Percentiles rank a stretch among this genome's conserved stretches.
Conservation (phyloP, 2,888 invertebrate genomes). For the Argyra leucocephala region DNA sequence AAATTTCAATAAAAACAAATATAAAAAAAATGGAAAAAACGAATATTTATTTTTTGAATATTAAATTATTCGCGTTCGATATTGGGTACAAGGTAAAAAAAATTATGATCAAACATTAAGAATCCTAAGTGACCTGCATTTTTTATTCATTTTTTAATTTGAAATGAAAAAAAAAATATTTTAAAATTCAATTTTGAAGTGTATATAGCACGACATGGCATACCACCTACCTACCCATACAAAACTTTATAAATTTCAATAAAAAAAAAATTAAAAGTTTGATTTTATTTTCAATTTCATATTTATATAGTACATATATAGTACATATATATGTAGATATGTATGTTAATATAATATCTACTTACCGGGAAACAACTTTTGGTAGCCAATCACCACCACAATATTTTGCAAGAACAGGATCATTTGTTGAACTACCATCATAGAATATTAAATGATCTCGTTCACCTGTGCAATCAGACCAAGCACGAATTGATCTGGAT, state of each 20-base stretch:
- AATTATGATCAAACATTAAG: background rate
- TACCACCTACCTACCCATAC: too few species aligned
- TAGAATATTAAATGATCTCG: conserved; percentile 77
- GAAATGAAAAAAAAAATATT: background rate
- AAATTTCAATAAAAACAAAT: too few species aligned
- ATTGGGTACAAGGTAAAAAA: background rate
- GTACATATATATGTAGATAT: conserved; percentile 10
- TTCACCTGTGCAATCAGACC: conserved; percentile 72
- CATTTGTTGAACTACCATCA: conserved; percentile 73
- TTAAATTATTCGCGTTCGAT: background rate
- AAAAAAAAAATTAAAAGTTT: too few species aligned
- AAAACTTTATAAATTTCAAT: conserved; percentile 7
- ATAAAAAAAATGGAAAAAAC: too few species aligned
- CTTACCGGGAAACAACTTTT: conserved; percentile 57
- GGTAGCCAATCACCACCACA: conserved; percentile 83
- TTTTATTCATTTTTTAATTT: conserved; percentile 16
- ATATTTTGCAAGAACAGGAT: conserved; percentile 74
- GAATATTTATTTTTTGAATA: background rate
- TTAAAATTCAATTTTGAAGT: conserved; percentile 16
- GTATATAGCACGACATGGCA: too few species aligned
- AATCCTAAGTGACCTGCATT: background rate
- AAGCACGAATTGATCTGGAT: conserved; percentile 61
- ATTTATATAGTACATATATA: conserved; percentile 10
- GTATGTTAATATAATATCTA: conserved; percentile 20
- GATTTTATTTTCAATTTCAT: background rate